Base-by-base conservation (phyloP, 2,888 invertebrate genomes). In the Melanostoma mellinum region DNA sequence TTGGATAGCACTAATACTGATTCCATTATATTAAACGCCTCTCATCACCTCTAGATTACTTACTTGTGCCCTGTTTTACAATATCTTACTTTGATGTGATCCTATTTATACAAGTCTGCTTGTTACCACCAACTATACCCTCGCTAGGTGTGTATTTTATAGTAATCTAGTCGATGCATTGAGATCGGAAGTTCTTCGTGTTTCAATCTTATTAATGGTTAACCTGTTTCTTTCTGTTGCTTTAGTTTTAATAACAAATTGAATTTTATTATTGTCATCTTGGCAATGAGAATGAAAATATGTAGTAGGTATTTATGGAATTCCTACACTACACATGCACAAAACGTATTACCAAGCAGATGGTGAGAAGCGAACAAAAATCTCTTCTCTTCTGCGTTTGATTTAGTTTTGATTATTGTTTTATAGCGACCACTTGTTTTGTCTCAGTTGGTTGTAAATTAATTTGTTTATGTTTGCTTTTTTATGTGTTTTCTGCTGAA, bases 211-310 rank as follows among this genome's bases (percentile, higher is more conserved):
- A 20, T 20, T 20, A 20, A 20, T 20, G 20, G 20, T 20, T 20
- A 61, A 72, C 71, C 60, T 61, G 71, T 60, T 60, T 35, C 6
- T 10, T 69, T 48, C 32, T 35, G 9, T 1, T 30, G 2, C 40
- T 3, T 3, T 44, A 38, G 40, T 20, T 36, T 2, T 35, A 65
- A 38, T 44, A 73, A 65, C 73, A 67, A 30, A 74, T 40, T 74
- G 56, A 73, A 55, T 65, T 40, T 48, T 46, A 63, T 46, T 38
- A 36, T 36, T 44, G 50, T 55, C 38, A 38, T 53, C 68, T 76
- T 76, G 68, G 61, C 76, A 76, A 61, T 69, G 76, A 76, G 61
- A 60, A 38, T 60, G 53, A 40, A 56, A 74, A 40, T 56, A 20
- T 20, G 0, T 20, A 20, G 20, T 20, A 20, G 20, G 20, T 20